Conservation (phyloP, 2,888 invertebrate genomes). For the Baccha elongata region DNA sequence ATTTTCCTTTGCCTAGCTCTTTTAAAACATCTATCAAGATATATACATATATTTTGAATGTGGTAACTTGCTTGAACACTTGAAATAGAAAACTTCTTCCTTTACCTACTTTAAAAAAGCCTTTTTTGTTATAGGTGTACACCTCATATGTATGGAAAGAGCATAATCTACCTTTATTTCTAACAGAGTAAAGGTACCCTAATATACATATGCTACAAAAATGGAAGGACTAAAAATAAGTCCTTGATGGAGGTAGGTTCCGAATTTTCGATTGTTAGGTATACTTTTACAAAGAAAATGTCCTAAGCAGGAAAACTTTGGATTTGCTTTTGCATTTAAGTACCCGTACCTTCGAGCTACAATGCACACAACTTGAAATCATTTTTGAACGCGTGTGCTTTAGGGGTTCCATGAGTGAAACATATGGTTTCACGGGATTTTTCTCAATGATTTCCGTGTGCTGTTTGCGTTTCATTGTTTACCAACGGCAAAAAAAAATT, state of each 20-base stretch:
- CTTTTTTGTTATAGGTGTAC: no score
- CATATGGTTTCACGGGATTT: no score
- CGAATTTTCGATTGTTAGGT: background rate
- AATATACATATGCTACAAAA: slow-evolving; percentile 15
- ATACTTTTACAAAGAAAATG: slow-evolving; percentile 7
- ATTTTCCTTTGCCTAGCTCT: slow-evolving; percentile 1
- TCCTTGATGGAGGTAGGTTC: slow-evolving; percentile 8
- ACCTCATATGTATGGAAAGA: background rate
- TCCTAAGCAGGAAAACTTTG: slow-evolving; percentile 13
- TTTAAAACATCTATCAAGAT: slow-evolving; percentile 16
- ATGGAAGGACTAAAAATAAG: slow-evolving; percentile 25
- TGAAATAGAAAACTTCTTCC: background rate
- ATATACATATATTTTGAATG: slow-evolving; percentile 5
- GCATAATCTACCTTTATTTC: background rate
- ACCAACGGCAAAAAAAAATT: no score
- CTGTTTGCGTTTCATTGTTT: no score
- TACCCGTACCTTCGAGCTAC: background rate
- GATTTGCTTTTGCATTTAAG: slow-evolving; percentile 26
- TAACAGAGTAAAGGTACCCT: slow-evolving; percentile 2
- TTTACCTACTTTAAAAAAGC: no score
- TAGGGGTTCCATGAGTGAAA: slow-evolving; percentile 7
- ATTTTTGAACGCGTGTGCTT: background rate
- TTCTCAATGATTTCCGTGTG: no score
- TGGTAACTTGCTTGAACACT: slow-evolving; percentile 8
- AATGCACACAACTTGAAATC: slow-evolving; percentile 23